Conservation (phyloP, 2,797 vertebrate species). For the Peromyscus attwateri region DNA sequence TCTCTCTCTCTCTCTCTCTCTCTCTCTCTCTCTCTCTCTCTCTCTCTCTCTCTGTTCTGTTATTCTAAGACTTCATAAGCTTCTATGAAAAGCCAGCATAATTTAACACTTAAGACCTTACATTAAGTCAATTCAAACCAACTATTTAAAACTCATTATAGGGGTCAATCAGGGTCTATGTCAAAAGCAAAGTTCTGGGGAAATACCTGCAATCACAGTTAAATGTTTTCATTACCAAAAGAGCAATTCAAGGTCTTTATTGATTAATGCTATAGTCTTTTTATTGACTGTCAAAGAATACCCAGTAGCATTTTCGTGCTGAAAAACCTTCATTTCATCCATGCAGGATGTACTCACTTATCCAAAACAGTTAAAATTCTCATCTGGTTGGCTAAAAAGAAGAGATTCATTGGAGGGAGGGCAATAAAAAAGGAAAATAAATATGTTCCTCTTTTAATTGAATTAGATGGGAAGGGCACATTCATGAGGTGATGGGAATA, state of each 20-base stretch:
- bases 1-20: no score
- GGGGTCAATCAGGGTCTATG: not conserved
- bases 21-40: not conserved
- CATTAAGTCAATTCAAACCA: constrained; percentile 15
- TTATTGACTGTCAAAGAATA: constrained; percentile 27
- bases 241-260: not conserved
- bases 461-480: not conserved
- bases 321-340: not conserved
- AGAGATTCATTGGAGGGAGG: not conserved
- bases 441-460: not conserved
- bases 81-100: constrained; percentile 6
- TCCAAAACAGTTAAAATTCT: constrained; percentile 21
- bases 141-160: not conserved
- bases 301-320: not conserved
- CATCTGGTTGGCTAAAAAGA: not conserved
- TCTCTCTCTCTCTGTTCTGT: not conserved
- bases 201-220: constrained; percentile 14
- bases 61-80: constrained; percentile 11
- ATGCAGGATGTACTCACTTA: not conserved
- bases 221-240: constrained; percentile 43
- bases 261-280: not conserved
- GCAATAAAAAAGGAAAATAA: not conserved
- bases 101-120: constrained; percentile 34
- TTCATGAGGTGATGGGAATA: not conserved
- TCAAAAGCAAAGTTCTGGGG: constrained; percentile 8